Conservation (phyloP, 2,888 invertebrate genomes). For the Acronicta alni region DNA sequence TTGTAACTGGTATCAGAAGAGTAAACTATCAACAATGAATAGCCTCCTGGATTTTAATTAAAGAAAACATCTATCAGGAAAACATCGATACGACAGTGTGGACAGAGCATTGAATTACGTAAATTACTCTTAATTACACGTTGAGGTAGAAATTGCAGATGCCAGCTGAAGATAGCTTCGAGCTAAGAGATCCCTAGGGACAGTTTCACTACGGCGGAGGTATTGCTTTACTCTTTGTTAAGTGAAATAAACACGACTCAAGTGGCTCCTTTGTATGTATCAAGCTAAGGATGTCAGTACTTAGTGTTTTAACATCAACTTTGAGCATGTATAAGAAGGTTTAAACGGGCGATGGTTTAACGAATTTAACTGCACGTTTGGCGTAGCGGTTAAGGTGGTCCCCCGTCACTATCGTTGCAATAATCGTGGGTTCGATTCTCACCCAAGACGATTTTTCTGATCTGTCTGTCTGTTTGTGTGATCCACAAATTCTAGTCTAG, state of each 20-base stretch:
- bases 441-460: too few relatives aligned
- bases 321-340: not conserved
- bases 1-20: too few relatives aligned
- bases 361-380: too few relatives aligned
- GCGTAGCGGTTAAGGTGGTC: too few relatives aligned
- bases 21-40: not conserved
- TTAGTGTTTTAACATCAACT: not conserved
- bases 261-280: constrained; percentile 1
- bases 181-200: constrained; percentile 28
- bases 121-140: constrained; percentile 31
- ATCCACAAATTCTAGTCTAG: too few relatives aligned
- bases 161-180: constrained; percentile 1
- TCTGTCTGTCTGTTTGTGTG: too few relatives aligned
- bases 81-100: not conserved
- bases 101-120: constrained; percentile 2
- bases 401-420: too few relatives aligned
- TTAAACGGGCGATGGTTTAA: too few relatives aligned
- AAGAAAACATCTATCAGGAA: not conserved
- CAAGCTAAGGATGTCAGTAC: not conserved
- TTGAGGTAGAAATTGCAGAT: constrained; percentile 12
- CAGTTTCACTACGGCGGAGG: constrained; percentile 10
- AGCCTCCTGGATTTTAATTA: not conserved
- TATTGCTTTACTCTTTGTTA: not conserved
- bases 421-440: too few relatives aligned
- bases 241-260: constrained; percentile 13